These are phyloP conservation scores for Platerodrilus igneus DNA, from an alignment of 2,888 invertebrate genomes.

Conservation along the genomic window DNA sequence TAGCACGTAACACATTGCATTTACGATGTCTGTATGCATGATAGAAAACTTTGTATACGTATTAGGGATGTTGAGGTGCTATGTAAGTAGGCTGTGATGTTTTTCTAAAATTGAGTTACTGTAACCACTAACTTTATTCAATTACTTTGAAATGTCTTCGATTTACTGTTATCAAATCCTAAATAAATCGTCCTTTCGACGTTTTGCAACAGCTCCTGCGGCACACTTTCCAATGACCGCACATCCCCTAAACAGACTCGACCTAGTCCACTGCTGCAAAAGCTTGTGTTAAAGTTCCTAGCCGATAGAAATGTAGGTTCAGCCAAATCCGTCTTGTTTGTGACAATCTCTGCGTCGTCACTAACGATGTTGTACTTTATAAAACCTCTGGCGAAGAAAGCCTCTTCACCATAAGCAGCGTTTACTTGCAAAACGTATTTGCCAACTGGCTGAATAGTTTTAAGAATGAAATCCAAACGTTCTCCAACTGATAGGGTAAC, in stretches of 20 bases:
- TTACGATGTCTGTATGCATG: too few relatives aligned
- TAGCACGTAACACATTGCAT: too few relatives aligned
- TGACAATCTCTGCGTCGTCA: constrained; percentile 4
- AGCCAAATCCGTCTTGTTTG: too few relatives aligned
- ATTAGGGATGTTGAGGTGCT: too few relatives aligned
- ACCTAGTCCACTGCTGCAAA: constrained; percentile 43
- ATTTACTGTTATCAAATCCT: constrained; percentile 65
- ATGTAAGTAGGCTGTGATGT: too few relatives aligned
- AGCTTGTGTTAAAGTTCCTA: constrained; percentile 38
- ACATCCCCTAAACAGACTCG: constrained; percentile 59
- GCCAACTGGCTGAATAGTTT: constrained; percentile 54
- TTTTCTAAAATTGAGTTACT: too few relatives aligned
- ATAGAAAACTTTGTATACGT: too few relatives aligned
- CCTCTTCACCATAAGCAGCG: constrained; percentile 50
- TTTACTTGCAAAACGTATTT: constrained; percentile 61
- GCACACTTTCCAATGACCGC: constrained; percentile 52
- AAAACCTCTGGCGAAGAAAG: constrained; percentile 53
- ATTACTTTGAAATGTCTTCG: too few relatives aligned
- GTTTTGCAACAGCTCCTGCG: constrained; percentile 51
- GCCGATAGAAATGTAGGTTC: too few relatives aligned
- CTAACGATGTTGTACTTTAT: constrained; percentile 45
- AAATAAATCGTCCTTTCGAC: constrained; percentile 61
- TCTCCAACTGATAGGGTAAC: constrained; percentile 66
- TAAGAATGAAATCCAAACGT: constrained; percentile 68
- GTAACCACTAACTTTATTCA: too few relatives aligned